Base-by-base conservation (phyloP, 2,113 vertebrate genomes). In the Progne subis region DNA sequence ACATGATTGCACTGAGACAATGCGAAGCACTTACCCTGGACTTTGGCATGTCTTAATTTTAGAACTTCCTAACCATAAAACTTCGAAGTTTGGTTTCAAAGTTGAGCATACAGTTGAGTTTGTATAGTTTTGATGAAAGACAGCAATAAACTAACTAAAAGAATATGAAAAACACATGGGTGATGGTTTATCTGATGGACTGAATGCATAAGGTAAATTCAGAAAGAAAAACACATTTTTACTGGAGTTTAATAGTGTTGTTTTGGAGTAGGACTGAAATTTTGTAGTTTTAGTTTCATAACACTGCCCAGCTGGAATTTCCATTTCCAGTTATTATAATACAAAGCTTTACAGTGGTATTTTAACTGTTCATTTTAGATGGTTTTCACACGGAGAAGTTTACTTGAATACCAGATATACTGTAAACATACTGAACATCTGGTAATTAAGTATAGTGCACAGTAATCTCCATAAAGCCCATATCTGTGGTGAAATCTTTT, bases 381-480 rank as follows among this genome's bases (percentile, higher is more conserved):
- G 65, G 92, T 95, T 96, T 96, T 97, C 95, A 94, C 94, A 90
- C 91, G 47, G 90, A 90, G 53, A 87, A 92, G 85, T 97, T 97
- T 95, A 96, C 94, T 95, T 59, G 67, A 95, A 91, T 74, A 92
- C 83, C 77, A 96, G 80, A 92, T 92, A 94, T 49, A 71, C 83
- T 92, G 80, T 95, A 97, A 97, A 97, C 92, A 96, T 29, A 77
- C 59, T 16, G 87, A 96, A 95, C 94, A 96, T 97, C 92, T 97
- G 95, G 95, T 97, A 96, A 96, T 97, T 95, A 94, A 97, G 75
- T 77, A 50, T 91, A 96, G 91, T 96, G 93, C 87, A 85, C 59
- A 88, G 82, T 96, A 96, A 96, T 96, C 95, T 97, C 93, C 88
- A 92, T 88, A 95, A 95, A 93, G 50, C 93, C 63, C 77, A 18